A percentile compares a stretch with the other conserved stretches of the same genome.
phyloP scores from a whole-genome alignment of 2,888 invertebrate species.

The Amaurobius ferox region DNA sequence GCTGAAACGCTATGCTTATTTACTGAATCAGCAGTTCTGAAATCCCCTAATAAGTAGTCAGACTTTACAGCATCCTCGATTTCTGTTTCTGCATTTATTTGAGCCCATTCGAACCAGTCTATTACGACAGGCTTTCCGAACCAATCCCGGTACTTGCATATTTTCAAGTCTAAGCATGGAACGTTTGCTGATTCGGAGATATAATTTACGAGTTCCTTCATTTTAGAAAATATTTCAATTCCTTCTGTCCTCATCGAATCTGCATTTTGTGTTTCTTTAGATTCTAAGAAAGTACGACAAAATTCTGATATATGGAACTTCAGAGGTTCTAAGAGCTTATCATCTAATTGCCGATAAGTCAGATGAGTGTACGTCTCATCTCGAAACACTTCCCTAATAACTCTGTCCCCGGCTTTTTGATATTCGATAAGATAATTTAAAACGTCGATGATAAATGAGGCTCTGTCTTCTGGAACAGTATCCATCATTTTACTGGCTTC shows the following conservation, averaged over 20 bases:
- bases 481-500: background rate
- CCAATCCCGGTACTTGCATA: background rate
- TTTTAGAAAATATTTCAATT: background rate
- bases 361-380: background rate
- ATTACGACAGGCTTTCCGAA: background rate
- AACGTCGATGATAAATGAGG: background rate
- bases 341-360: background rate
- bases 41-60: background rate
- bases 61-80: background rate
- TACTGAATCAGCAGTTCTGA: background rate
- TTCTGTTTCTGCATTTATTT: background rate
- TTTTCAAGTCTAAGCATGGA: background rate
- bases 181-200: background rate
- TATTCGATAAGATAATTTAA: background rate
- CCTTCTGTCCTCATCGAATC: background rate
- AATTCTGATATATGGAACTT: background rate
- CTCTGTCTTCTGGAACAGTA: background rate
- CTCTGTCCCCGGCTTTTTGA: background rate
- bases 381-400: background rate
- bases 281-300: background rate
- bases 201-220: background rate
- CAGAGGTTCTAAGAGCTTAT: background rate
- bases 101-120: background rate
- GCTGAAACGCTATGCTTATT: background rate
- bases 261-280: background rate